phyloP scores from a whole-genome alignment of 2,888 invertebrate species.

The Exephanes ischioxanthus region DNA sequence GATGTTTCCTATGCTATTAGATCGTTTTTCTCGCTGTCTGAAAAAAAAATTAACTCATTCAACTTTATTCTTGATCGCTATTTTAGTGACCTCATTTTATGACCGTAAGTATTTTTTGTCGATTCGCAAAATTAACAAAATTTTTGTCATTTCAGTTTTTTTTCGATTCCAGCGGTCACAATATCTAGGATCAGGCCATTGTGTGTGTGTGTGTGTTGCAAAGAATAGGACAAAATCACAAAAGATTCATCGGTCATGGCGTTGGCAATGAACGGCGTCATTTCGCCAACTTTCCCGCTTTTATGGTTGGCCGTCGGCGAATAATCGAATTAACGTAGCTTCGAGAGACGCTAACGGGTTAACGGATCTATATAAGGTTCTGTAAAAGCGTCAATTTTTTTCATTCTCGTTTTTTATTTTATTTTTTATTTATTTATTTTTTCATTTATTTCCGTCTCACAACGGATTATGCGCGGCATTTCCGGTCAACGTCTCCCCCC shows the following conservation, averaged over 20 bases:
- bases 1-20: background rate
- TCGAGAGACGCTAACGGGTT: background rate
- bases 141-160: background rate
- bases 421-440: background rate
- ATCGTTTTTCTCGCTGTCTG: no score
- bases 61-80: background rate
- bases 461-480: background rate
- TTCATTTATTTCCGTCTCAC: background rate
- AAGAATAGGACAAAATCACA: conserved; percentile 1
- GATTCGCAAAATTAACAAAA: no score
- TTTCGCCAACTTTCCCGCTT: background rate
- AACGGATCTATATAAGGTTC: background rate
- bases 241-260: background rate
- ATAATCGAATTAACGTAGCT: background rate
- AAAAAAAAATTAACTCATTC: no score
- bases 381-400: background rate
- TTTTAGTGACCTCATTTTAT: background rate
- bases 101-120: background rate
- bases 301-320: background rate
- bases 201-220: background rate
- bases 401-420: background rate
- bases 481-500: conserved; percentile 34
- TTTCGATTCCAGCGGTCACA: background rate
- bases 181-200: background rate
- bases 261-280: background rate